phyloP scores from a whole-genome alignment of 2,888 invertebrate genomes.

The Himalopsyche kuldschensis region DNA sequence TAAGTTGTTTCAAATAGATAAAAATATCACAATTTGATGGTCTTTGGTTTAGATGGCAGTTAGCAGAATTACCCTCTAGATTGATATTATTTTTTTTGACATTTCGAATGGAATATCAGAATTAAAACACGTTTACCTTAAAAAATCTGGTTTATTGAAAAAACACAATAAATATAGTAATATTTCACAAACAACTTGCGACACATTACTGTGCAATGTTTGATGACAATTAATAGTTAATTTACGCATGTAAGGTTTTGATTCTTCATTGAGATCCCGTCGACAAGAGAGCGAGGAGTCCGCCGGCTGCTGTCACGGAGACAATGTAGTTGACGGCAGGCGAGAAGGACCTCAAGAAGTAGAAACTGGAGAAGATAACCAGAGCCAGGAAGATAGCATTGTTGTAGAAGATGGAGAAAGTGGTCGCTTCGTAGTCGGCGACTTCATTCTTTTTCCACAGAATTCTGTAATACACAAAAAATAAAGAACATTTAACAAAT shows the following conservation, averaged over 20 bases:
- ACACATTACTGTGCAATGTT: neutral
- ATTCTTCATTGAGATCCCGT: constrained; percentile 70
- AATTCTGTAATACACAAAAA: constrained; percentile 62
- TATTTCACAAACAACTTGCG: neutral
- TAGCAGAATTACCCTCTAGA: too few species aligned
- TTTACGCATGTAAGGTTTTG: neutral
- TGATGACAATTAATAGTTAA: neutral
- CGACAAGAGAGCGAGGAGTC: constrained; percentile 91
- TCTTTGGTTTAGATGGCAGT: too few species aligned
- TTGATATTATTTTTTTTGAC: too few species aligned
- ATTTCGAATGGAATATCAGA: neutral
- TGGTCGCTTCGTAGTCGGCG: constrained; percentile 98
- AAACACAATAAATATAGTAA: constrained; percentile 6
- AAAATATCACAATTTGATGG: too few species aligned
- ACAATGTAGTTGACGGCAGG: constrained; percentile 92
- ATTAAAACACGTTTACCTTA: neutral
- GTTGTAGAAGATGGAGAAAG: constrained; percentile 98
- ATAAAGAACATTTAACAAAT: neutral
- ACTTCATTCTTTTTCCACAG: constrained; percentile 99
- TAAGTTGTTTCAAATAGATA: too few species aligned
- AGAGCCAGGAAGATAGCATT: constrained; percentile 94
- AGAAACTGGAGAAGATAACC: constrained; percentile 92
- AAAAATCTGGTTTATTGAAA: neutral
- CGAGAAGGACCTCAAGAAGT: constrained; percentile 83
- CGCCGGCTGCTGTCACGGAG: constrained; percentile 87